A percentile compares a stretch with the other conserved stretches of the same genome.
These are phyloP conservation scores for Pluvialis apricaria DNA, from an alignment of 2,113 vertebrate species.

Conservation along the genomic window DNA sequence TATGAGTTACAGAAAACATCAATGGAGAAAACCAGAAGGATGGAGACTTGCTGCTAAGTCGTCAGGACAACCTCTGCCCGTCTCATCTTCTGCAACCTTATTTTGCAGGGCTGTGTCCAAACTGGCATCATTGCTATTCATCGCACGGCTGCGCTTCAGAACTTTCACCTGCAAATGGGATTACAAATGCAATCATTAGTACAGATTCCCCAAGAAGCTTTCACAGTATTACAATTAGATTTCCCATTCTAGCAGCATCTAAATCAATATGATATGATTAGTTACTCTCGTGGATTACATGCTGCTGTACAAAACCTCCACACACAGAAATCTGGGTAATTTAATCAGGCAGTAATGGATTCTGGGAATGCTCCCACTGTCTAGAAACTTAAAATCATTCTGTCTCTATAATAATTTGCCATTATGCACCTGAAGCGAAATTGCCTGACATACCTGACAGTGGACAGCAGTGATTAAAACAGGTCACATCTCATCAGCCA, in stretches of 20 bases:
- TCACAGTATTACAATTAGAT: slow-evolving; percentile 79
- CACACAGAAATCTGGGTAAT: slow-evolving; percentile 75
- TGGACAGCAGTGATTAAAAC: slow-evolving; percentile 72
- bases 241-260: slow-evolving; percentile 77
- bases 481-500: slow-evolving; percentile 68
- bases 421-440: slow-evolving; percentile 73
- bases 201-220: slow-evolving; percentile 77
- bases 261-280: slow-evolving; percentile 82
- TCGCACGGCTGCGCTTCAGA: slow-evolving; percentile 55
- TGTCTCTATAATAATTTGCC: slow-evolving; percentile 70
- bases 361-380: slow-evolving; percentile 74
- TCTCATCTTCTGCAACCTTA: background rate
- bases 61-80: background rate
- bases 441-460: slow-evolving; percentile 67
- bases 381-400: slow-evolving; percentile 75
- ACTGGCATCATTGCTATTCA: slow-evolving; percentile 31
- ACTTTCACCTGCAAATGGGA: slow-evolving; percentile 80
- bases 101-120: slow-evolving; percentile 32
- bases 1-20: background rate
- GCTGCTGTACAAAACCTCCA: slow-evolving; percentile 78
- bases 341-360: slow-evolving; percentile 78
- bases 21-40: background rate
- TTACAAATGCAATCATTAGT: slow-evolving; percentile 79
- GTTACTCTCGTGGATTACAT: slow-evolving; percentile 77
- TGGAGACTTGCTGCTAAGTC: background rate